Conservation (phyloP, 2,113 vertebrate species). For the Anthoscopus minutus region DNA sequence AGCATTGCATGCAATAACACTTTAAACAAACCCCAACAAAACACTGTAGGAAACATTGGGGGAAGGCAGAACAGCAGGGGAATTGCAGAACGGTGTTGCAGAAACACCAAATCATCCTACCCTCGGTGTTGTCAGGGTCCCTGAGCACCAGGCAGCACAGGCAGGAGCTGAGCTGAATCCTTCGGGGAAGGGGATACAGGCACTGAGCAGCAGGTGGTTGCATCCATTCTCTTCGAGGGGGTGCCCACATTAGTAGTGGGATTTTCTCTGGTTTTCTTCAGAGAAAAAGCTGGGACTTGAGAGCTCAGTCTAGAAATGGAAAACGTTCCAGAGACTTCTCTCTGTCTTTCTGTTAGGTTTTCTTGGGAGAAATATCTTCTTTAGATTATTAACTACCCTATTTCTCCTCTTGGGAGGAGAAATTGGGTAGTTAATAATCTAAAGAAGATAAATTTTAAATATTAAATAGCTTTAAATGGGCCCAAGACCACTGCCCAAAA, state of each 20-base stretch:
- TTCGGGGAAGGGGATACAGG: neutral
- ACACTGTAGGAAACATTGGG: neutral
- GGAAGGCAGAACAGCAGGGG: neutral
- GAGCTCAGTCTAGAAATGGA: neutral
- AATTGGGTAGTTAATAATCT: neutral
- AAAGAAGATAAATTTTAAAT: neutral
- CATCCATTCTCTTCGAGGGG: neutral
- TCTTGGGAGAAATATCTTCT: too few species aligned
- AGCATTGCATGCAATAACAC: neutral
- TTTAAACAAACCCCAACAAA: neutral
- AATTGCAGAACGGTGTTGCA: neutral
- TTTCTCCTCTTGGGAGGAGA: too few species aligned
- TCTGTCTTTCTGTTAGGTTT: neutral
- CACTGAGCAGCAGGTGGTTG: accelerated
- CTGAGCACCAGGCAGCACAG: neutral
- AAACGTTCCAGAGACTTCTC: accelerated
- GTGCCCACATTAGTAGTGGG: neutral
- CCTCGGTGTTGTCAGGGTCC: neutral
- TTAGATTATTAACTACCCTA: too few species aligned
- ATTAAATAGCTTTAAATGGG: neutral
- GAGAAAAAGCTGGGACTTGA: neutral
- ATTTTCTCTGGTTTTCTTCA: neutral
- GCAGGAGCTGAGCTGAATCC: neutral
- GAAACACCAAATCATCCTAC: neutral
- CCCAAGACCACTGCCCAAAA: neutral